Conservation (phyloP, 2,888 invertebrate genomes). For the Andrena haemorrhoa region DNA sequence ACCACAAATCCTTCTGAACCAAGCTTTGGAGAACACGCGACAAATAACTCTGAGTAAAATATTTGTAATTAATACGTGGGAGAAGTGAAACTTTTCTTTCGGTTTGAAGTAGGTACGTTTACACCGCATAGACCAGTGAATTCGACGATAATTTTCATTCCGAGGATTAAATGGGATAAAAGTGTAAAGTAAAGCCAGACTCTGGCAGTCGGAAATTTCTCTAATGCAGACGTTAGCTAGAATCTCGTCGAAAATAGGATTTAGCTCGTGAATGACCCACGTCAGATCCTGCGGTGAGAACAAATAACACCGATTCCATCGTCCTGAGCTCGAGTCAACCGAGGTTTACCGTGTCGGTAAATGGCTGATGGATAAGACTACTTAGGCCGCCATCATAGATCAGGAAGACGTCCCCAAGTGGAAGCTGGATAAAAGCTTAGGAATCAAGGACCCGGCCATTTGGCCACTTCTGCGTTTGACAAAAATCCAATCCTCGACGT, state of each 20-base stretch:
- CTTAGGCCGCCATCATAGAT: constrained; percentile 75
- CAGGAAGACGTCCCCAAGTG: constrained; percentile 60
- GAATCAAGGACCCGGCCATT: constrained; percentile 50
- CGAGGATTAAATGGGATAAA: neutral
- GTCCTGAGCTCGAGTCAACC: constrained; percentile 70
- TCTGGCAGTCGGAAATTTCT: neutral
- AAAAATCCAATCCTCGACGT: constrained; percentile 41
- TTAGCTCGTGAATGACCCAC: constrained; percentile 53
- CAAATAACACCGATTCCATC: constrained; percentile 77
- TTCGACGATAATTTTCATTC: neutral
- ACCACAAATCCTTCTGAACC: neutral
- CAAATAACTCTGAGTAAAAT: neutral
- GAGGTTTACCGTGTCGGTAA: constrained; percentile 70
- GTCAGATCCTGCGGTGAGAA: constrained; percentile 64
- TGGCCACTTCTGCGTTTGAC: constrained; percentile 39
- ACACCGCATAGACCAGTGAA: too few relatives aligned
- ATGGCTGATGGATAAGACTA: constrained; percentile 77
- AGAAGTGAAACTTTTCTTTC: too few relatives aligned
- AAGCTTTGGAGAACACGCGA: neutral
- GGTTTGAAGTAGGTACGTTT: too few relatives aligned
- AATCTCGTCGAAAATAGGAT: constrained; percentile 37
- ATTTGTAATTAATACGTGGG: neutral
- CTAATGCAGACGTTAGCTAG: neutral
- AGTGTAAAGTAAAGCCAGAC: neutral
- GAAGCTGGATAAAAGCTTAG: constrained; percentile 67